Percentiles rank a stretch among this genome's conserved stretches.
phyloP scores from a whole-genome alignment of 2,797 vertebrate genomes.

The Mormyrops attenuatus region DNA sequence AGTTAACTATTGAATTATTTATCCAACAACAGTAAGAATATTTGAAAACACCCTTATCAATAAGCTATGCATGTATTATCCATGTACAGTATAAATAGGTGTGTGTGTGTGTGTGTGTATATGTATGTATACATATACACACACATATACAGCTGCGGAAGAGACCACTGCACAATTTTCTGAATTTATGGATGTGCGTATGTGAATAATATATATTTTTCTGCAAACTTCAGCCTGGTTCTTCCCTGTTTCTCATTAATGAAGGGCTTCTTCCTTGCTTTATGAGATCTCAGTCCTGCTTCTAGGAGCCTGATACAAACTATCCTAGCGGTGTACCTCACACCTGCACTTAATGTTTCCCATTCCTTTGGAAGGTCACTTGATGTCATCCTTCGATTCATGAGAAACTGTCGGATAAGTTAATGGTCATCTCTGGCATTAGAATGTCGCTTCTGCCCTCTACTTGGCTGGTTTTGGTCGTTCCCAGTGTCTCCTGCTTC shows the following conservation, averaged over 20 bases:
- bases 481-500: neutral
- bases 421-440: neutral
- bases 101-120: neutral
- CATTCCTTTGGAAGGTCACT: neutral
- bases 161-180: neutral
- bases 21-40: neutral
- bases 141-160: neutral
- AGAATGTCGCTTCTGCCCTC: neutral
- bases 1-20: neutral
- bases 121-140: too few species aligned
- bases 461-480: neutral
- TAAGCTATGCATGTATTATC: neutral
- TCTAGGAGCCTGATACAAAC: neutral
- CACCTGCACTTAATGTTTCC: neutral
- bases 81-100: neutral
- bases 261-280: neutral
- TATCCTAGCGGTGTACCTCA: neutral
- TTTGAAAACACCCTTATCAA: neutral
- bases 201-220: neutral
- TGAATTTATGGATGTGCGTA: neutral
- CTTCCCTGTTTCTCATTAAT: neutral
- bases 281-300: neutral
- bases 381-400: neutral
- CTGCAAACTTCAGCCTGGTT: neutral
- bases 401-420: neutral